These are phyloP conservation scores for Cryptoleucopteryx plumbea DNA, from an alignment of 2,113 vertebrate species.

Conservation along the genomic window DNA sequence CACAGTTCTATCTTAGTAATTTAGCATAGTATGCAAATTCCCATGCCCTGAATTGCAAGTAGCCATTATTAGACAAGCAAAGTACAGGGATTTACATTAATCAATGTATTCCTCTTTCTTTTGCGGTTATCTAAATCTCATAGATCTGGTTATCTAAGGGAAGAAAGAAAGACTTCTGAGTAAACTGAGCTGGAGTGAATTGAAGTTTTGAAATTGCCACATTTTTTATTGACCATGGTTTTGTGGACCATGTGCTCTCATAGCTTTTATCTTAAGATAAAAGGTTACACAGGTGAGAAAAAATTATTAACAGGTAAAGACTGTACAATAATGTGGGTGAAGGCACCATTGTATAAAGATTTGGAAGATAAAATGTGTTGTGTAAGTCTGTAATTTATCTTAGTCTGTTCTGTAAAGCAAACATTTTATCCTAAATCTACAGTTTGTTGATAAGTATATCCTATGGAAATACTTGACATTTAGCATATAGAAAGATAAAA, in stretches of 20 bases:
- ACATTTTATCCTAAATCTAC: background rate
- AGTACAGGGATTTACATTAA: background rate
- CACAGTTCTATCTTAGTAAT: background rate
- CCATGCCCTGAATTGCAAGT: background rate
- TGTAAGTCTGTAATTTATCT: background rate
- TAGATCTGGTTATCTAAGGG: background rate
- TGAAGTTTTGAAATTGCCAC: background rate
- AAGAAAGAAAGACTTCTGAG: background rate
- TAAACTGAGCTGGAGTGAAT: background rate
- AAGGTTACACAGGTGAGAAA: background rate
- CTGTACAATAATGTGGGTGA: background rate
- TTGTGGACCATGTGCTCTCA: background rate
- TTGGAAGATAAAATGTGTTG: background rate
- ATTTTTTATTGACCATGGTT: accelerated
- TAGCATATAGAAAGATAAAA: background rate
- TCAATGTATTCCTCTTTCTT: background rate
- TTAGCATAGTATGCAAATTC: background rate
- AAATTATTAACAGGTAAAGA: background rate
- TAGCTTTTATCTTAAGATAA: background rate
- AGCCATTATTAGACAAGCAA: background rate
- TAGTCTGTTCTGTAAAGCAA: background rate
- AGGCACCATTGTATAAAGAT: background rate
- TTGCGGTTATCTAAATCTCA: background rate
- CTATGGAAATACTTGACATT: background rate
- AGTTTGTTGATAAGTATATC: background rate